These are phyloP conservation scores for Eupeodes latifasciatus DNA, from an alignment of 2,888 invertebrate species.

Conservation along the genomic window DNA sequence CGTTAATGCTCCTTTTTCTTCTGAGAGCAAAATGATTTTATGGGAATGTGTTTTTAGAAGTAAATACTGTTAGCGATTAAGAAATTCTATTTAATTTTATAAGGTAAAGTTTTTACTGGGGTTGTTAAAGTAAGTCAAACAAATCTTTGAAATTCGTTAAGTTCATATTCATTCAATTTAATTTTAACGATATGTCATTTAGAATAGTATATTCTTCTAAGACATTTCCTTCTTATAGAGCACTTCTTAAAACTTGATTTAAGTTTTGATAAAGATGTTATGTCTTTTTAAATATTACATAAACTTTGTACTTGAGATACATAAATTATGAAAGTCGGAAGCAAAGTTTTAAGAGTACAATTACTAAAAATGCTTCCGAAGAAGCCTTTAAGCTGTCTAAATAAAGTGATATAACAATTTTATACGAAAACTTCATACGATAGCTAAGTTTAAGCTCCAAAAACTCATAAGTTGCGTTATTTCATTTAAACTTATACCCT, in stretches of 20 bases:
- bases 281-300: not conserved
- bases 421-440: not conserved
- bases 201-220: no score
- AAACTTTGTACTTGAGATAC: not conserved
- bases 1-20: not conserved
- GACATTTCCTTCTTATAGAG: no score
- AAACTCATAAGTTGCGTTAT: not conserved
- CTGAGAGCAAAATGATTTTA: not conserved
- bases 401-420: slow-evolving; percentile 8
- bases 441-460: not conserved
- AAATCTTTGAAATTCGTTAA: no score
- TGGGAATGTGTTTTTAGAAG: not conserved
- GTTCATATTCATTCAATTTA: no score
- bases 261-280: not conserved
- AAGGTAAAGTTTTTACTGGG: no score
- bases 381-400: not conserved
- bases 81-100: no score
- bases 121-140: no score
- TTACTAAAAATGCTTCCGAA: slow-evolving; percentile 19
- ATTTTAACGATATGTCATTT: no score
- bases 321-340: not conserved
- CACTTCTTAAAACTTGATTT: not conserved
- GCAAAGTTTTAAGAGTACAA: not conserved
- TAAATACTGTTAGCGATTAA: no score
- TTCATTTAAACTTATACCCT: slow-evolving; percentile 6